Evolutionary conservation across 2,888 invertebrate species (phyloP).

Genomic region (Tuta absoluta): DNA sequence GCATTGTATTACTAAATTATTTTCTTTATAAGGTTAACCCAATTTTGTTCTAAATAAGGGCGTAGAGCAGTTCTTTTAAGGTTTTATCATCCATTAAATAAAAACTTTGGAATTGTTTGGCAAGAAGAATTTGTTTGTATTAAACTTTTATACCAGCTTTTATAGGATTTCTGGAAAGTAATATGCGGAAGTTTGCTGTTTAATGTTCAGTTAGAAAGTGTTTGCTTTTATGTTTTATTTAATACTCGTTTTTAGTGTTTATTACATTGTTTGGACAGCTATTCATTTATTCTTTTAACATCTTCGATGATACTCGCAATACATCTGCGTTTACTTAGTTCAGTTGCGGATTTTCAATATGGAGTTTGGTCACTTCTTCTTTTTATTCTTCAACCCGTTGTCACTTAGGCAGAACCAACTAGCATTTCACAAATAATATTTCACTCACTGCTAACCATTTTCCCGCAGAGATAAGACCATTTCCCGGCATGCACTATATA

Average conservation of each 20-base stretch:
- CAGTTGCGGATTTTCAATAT: too few relatives aligned
- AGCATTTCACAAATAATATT: too few relatives aligned
- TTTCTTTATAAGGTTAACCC: not conserved
- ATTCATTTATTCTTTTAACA: not conserved
- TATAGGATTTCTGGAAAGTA: conserved; percentile 20
- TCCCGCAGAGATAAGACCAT: too few relatives aligned
- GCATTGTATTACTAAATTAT: too few relatives aligned
- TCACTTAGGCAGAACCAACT: too few relatives aligned
- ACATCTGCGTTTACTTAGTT: too few relatives aligned
- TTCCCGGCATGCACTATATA: too few relatives aligned
- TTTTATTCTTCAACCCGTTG: too few relatives aligned
- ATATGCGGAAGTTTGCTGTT: conserved; percentile 11
- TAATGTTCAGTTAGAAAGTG: conserved; percentile 16
- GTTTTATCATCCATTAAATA: conserved; percentile 18
- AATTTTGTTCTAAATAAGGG: conserved; percentile 5
- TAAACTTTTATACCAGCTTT: conserved; percentile 36
- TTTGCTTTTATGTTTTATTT: conserved; percentile 15
- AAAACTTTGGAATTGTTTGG: conserved; percentile 13
- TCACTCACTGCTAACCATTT: too few relatives aligned
- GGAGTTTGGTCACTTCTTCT: too few relatives aligned
- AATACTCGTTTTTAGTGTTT: not conserved
- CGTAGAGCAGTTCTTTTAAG: conserved; percentile 11
- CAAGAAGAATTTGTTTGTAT: conserved; percentile 20
- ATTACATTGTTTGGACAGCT: not conserved
- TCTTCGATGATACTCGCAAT: not conserved